These are phyloP conservation scores for Drosophila meridionalis DNA, from an alignment of 2,888 invertebrate genomes.

Conservation along the genomic window DNA sequence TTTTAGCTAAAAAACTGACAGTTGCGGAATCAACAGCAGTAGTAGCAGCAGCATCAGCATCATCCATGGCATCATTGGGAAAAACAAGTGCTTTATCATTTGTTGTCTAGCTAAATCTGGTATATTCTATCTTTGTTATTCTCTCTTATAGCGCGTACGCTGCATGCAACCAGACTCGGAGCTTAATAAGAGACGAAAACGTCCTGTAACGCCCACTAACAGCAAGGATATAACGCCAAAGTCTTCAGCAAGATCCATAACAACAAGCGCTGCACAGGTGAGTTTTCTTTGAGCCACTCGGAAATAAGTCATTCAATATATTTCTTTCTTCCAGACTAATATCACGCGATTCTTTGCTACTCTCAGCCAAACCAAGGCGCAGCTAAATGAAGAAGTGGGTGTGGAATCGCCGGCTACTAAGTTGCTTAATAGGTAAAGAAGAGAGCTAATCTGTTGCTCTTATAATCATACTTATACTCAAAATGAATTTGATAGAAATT, in stretches of 20 bases:
- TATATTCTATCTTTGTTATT: constrained; percentile 9
- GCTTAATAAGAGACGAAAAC: constrained; percentile 72
- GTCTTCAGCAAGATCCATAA: constrained; percentile 25
- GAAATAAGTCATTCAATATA: background rate
- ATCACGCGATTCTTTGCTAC: constrained; percentile 78
- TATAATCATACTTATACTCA: background rate
- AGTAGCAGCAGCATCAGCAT: constrained; percentile 20
- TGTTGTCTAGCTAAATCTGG: constrained; percentile 11
- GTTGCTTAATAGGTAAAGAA: constrained; percentile 70
- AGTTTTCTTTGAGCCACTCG: background rate
- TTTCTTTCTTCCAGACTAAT: constrained; percentile 68
- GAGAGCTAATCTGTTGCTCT: background rate
- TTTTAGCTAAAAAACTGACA: constrained; percentile 68
- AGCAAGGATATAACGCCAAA: constrained; percentile 43
- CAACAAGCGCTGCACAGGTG: constrained; percentile 67
- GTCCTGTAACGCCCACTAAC: constrained; percentile 60
- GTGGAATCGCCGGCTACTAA: constrained; percentile 78
- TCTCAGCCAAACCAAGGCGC: constrained; percentile 44
- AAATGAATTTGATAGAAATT: background rate
- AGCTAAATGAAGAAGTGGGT: constrained; percentile 10
- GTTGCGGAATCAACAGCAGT: constrained; percentile 23
- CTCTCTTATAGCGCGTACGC: constrained; percentile 78
- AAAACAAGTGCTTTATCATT: constrained; percentile 31
- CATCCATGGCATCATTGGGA: constrained; percentile 32
- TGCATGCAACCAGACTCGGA: constrained; percentile 84